Evolutionary conservation across 2,888 invertebrate species (phyloP), one percentile per base, ranked within the genome.

Genomic region (Hyalella azteca): DNA sequence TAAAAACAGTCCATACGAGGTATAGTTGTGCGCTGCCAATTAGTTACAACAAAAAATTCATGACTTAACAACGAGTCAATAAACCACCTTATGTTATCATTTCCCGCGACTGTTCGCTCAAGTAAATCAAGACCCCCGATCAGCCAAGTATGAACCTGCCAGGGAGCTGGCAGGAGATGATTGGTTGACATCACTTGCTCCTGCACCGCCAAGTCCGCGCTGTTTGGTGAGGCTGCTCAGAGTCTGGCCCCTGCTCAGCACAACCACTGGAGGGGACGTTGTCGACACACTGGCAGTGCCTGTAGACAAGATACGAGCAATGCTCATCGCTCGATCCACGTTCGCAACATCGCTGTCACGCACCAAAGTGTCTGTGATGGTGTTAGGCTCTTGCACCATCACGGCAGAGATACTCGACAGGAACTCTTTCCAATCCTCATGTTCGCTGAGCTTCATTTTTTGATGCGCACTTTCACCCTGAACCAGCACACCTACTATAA

Each of bases 271-370:
- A 15, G 66, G 66, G n/a, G 66, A 0, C 1, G 66, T 19, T 7
- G 66, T 36, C 32, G 36, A 9, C 9, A 36, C 54, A 22, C n/a
- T 13, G 2, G 2, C n/a, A 1, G 9, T n/a, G 13, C n/a, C n/a
- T 4, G 66, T 36, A 19, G 54, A 9, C 9, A 29, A 26, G 54
- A 29, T 26, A 26, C 26, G 50, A n/a, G 32, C 59, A 59, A 1
- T 19, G 1, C 19, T 54, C n/a, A 19, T 19, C 5, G 26, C 9
- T 54, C 66, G 66, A 7, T 19, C 36, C 2, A 19, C 66, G 36
- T 66, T 66, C n/a, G 36, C 66, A 66, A 66, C 75, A 3, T 45
- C 75, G n/a, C 45, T n/a, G 75, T 75, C 75, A 5, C 75, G 40
- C 5, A 75, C 75, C 40, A 75, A 45, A 13, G 75, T 75, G 26